Conservation (phyloP, 2,888 invertebrate genomes). For the Bursaphelenchus okinawaensis region DNA sequence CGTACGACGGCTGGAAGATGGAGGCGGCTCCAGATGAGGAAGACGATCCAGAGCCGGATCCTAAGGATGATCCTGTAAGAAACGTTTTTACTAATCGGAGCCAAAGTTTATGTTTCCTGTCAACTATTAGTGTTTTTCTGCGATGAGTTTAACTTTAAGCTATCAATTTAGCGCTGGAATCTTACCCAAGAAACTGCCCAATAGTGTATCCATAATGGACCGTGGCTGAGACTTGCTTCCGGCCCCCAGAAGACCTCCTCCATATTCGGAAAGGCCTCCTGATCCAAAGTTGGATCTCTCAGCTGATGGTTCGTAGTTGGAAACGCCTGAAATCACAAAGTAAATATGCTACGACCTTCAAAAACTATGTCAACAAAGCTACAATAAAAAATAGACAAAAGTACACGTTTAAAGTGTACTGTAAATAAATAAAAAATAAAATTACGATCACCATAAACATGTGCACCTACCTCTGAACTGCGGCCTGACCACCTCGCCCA, state of each 20-base stretch:
- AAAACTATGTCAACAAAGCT: background rate
- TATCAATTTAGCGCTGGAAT: too few relatives aligned
- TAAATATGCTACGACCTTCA: background rate
- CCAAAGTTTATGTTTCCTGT: background rate
- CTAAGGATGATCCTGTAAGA: slow-evolving; percentile 18
- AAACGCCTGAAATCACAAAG: slow-evolving; percentile 15
- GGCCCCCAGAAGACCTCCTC: slow-evolving; percentile 25
- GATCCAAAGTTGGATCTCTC: background rate
- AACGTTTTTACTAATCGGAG: too few relatives aligned
- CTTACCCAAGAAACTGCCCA: slow-evolving; percentile 29
- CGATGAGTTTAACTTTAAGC: background rate
- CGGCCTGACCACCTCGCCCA: slow-evolving; percentile 30
- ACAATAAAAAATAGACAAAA: too few relatives aligned
- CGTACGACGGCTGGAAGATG: slow-evolving; percentile 22
- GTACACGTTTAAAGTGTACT: too few relatives aligned
- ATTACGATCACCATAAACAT: too few relatives aligned
- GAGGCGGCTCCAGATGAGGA: slow-evolving; percentile 17
- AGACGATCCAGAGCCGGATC: slow-evolving; percentile 3
- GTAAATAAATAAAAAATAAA: background rate
- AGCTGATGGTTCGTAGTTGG: slow-evolving; percentile 20
- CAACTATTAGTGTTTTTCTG: background rate
- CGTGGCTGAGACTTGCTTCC: slow-evolving; percentile 16
- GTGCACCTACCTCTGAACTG: slow-evolving; percentile 24
- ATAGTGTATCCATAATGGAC: slow-evolving; percentile 27
- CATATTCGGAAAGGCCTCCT: slow-evolving; percentile 15